Conservation (phyloP, 2,888 invertebrate genomes). For the Sphaerophoria rueppellii region DNA sequence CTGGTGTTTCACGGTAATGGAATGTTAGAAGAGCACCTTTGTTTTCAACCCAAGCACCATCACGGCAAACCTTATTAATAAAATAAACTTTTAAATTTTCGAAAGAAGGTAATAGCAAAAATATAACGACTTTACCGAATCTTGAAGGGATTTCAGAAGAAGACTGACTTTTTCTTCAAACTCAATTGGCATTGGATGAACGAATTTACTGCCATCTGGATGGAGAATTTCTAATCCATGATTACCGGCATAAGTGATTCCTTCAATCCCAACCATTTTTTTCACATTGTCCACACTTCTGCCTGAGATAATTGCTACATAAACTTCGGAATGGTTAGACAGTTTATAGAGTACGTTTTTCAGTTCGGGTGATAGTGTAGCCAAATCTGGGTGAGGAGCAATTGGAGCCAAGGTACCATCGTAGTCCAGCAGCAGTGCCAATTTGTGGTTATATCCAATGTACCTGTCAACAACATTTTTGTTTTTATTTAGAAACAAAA, state of each 20-base stretch:
- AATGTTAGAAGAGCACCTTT: constrained; percentile 93
- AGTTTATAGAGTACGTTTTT: constrained; percentile 91
- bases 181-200: constrained; percentile 94
- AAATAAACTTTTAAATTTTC: too few species aligned
- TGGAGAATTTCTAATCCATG: constrained; percentile 94
- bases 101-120: too few species aligned
- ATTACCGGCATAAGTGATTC: constrained; percentile 95
- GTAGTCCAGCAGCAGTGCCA: constrained; percentile 92
- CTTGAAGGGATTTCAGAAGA: constrained; percentile 90
- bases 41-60: constrained; percentile 96
- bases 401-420: constrained; percentile 95
- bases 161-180: constrained; percentile 90
- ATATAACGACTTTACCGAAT: constrained; percentile 84
- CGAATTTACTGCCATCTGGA: constrained; percentile 94
- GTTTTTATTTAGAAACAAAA: too few species aligned
- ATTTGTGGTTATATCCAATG: constrained; percentile 92
- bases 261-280: constrained; percentile 95
- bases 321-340: constrained; percentile 92
- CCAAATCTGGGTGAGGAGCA: constrained; percentile 94
- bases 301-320: constrained; percentile 93
- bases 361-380: constrained; percentile 92
- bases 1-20: constrained; percentile 93
- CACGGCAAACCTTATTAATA: constrained; percentile 87
- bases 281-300: constrained; percentile 94
- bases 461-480: constrained; percentile 84